Evolutionary conservation across 2,888 invertebrate genomes (phyloP), one percentile per base, ranked within the genome.

Genomic region (Drosophila meridiana): DNA sequence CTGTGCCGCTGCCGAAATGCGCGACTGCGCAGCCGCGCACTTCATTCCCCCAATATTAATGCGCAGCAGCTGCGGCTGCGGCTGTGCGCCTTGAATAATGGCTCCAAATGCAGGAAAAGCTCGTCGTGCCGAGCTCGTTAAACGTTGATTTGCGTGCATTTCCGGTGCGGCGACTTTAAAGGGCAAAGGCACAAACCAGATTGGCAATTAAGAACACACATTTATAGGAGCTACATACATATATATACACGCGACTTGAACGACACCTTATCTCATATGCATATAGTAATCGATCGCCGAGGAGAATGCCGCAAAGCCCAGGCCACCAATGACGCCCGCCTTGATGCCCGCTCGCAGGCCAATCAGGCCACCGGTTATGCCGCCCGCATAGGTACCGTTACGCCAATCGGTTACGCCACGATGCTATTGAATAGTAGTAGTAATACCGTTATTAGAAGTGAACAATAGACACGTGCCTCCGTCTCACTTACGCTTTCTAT

Each of bases 231-330:
- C 50, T 66, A 66, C 42, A 61, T 32, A 42, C 20, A 20, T 20
- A 20, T 20, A 58, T 53, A 59, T 32, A 47, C 48, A 58, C 45
- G 40, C 52, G 52, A 47, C 20, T 1, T 26, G 5, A 26, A 36
- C 32, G 30, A 52, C 42, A 20, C 60, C 88, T 36, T 92, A 93
- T 93, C 93, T 92, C 72, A 84, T 89, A 57, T 94, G 96, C 96
- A 99, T 97, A 92, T 98, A 99, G 93, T 99, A 99, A 93, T 99
- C 99, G 85, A 99, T 99, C 0, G 96, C 96, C 57, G 99, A 97
- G 32, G 99, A 99, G 94, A 99, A 99, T 26, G 97, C 97, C 57
- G 99, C 99, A 94, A 99, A 99, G 13, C 99, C 99, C 59, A 97
- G 96, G 28, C 99, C 99, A 42, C 99, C 99, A 84, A 99, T 94